Base-by-base conservation (phyloP, 2,888 invertebrate species). In the Ametastegia equiseti region DNA sequence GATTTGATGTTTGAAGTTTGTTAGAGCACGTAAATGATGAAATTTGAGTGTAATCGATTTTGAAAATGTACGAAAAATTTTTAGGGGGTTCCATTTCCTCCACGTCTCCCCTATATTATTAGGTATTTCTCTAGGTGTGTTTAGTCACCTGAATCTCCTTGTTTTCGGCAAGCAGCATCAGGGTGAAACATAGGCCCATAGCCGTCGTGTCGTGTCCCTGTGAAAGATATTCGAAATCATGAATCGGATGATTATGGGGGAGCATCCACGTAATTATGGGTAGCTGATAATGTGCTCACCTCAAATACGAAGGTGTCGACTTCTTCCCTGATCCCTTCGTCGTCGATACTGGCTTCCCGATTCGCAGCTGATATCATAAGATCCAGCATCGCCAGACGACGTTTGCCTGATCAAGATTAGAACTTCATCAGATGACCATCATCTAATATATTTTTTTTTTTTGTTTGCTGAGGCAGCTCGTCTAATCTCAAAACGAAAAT, bases 121-220 rank as follows among this genome's bases (percentile, higher is more conserved):
- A n/a, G n/a, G n/a, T n/a, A n/a, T n/a, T n/a, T n/a, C n/a, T n/a
- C n/a, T n/a, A n/a, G n/a, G n/a, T n/a, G 5, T 15, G 2, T 15
- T 15, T 15, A 27, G n/a, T 81, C 84, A 89, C 90, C 86, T 90
- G 93, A 79, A 92, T 85, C n/a, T 89, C 87, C 1, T 90, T 88
- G 82, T 93, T 92, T 81, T 93, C 91, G 0, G 94, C 94, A 19
- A 95, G 85, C 77, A 93, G 87, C 86, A 94, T 87, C 13, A 94
- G 86, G 7, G 92, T 90, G 84, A 93, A 94, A 42, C 92, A 92
- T 13, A 94, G 86, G 4, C 92, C 93, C 75, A 92, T 91, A 0
- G 94, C 93, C 0, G 94, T 94, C 0, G 95, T 95, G 82, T 95
- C 95, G 86, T 95, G 95, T 0, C 95, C 94, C 94, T 94, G 86